Evolutionary conservation across 2,888 invertebrate species (phyloP), one percentile per base, ranked within the genome.

Genomic region (Nemotelus nigrinus): DNA sequence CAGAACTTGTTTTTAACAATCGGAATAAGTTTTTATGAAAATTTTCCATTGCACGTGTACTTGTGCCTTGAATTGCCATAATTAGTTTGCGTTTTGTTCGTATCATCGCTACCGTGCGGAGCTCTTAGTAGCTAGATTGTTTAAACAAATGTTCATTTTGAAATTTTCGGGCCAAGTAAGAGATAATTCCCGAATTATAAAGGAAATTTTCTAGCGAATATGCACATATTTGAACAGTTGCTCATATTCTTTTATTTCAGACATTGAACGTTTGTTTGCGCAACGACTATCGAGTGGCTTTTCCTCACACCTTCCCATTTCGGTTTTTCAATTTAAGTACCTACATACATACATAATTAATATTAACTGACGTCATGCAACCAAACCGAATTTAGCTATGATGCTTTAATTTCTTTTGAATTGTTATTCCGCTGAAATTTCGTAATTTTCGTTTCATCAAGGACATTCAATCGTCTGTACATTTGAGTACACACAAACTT

Each of bases 131-230:
- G 41, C 25, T 7, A 39, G 39, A 60, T 41, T 74, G 43, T 74
- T 74, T 74, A 43, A 43, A 74, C 74, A 74, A 74, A 74, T 63
- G 74, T 2, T 48, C 39, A 41, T 74, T 41, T 74, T 50, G 41
- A 48, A 74, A 74, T 48, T 74, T 60, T 74, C 70, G 74, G 74
- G n/a, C 45, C 63, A 60, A 63, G 44, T 47, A 74, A 74, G 41
- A 60, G 3, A 48, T 39, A 74, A 60, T 74, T 60, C 2, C 48
- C 74, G 48, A 63, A 48, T 74, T 63, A 60, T 48, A 60, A 44
- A 74, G 48, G 10, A 25, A 71, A 71, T 44, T 71, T 25, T 25
- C 25, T 25, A 25, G 25, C 25, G 25, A 25, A 25, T 25, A 25
- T 25, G 25, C 1, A 6, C 8, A n/a, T 60, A 48, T 74, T 74